phyloP scores from a whole-genome alignment of 2,797 vertebrate genomes.

The Schizopygopsis malacanthus region DNA sequence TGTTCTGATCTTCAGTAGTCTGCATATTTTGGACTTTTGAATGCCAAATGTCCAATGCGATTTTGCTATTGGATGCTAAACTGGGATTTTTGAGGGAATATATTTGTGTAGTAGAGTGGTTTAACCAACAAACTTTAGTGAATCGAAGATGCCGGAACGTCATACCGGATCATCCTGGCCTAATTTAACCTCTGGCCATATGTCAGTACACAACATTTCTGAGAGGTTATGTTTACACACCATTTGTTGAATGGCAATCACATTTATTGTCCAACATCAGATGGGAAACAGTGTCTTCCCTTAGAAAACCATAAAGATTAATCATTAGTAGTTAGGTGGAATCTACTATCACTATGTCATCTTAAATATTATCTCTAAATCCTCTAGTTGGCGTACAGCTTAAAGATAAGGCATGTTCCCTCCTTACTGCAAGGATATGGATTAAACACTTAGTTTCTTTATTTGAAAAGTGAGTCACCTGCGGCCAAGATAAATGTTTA shows the following conservation, averaged over 20 bases:
- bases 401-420: conserved; percentile 31
- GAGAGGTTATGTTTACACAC: conserved; percentile 29
- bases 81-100: not conserved
- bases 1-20: conserved; percentile 7
- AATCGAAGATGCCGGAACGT: not conserved
- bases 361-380: conserved; percentile 45
- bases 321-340: conserved; percentile 49
- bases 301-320: conserved; percentile 55
- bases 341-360: conserved; percentile 28
- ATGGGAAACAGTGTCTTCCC: conserved; percentile 41
- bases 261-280: conserved; percentile 15
- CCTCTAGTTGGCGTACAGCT: conserved; percentile 39
- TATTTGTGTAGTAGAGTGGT: not conserved
- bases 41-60: not conserved
- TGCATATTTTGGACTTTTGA: not conserved
- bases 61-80: not conserved
- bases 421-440: conserved; percentile 56
- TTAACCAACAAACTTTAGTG: not conserved
- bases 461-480: conserved; percentile 65
- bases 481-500: conserved; percentile 55
- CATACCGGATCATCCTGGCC: not conserved
- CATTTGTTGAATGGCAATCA: not conserved
- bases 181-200: conserved; percentile 1
- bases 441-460: conserved; percentile 60
- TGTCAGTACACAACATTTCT: not conserved